Base-by-base conservation (phyloP, 2,797 vertebrate species). In the Orestias chungarensis region DNA sequence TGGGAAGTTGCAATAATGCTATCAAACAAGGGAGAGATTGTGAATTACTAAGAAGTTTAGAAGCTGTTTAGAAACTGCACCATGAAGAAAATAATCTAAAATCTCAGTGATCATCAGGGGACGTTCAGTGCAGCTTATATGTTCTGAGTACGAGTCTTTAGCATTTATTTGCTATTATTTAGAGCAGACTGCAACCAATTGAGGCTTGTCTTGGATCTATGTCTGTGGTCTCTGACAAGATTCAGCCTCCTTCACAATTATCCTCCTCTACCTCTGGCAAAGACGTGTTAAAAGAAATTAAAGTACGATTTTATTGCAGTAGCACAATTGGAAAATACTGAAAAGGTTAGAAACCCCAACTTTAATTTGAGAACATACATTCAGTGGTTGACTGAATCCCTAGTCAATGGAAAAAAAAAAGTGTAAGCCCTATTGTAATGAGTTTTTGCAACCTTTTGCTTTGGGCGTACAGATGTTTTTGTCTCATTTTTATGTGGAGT, bases 1-100 rank as follows among this genome's bases (percentile, higher is more conserved):
- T 44, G 4, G 59, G 59, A 62, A 62, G 35, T 10, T n/a, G 9
- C 6, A n/a, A 50, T n/a, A 7, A 8, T 49, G 49, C 10, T 6
- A 47, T 47, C 46, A 47, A 47, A 47, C 44, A 47, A 47, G 46
- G 46, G 9, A 40, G 59, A 62, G 59, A n/a, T 62, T 40, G 57
- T 9, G n/a, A 61, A 38, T 61, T 14, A 61, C 57, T 6, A 11
- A n/a, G 3, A n/a, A 54, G 12, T 61, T 40, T 40, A 15, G 57
- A 61, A 61, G n/a, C 14, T n/a, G 23, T 11, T 40, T 40, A 5
- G 23, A 6, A 40, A 61, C n/a, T 61, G 57, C 33, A n/a, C 35
- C 11, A 12, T 20, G 9, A n/a, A 10, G 29, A 9, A 35, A 17
- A 59, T 59, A 20, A 9, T 59, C 31, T 20, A 10, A 44, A 15